These are phyloP conservation scores for Catharus fuscescens DNA, from an alignment of 2,113 vertebrate species.

Conservation along the genomic window DNA sequence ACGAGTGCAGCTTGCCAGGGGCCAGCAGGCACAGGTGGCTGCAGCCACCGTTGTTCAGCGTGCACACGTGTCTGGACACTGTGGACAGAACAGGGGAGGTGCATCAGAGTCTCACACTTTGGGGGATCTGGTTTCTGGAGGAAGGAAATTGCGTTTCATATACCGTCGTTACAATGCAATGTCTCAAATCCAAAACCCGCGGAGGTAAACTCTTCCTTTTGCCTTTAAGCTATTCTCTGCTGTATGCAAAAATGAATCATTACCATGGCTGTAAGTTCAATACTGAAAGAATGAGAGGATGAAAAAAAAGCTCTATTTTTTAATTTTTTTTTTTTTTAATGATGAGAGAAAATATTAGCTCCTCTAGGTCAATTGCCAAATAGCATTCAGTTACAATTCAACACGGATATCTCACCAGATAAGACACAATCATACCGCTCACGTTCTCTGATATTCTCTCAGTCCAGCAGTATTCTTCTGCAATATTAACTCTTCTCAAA, in stretches of 20 bases:
- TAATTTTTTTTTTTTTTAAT: background rate
- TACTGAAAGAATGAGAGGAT: background rate
- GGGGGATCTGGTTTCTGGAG: background rate
- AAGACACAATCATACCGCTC: background rate
- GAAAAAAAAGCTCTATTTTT: background rate
- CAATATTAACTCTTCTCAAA: background rate
- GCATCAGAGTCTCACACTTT: background rate
- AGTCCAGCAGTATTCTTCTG: background rate
- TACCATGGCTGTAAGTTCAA: background rate
- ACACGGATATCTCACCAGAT: background rate
- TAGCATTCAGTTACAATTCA: background rate
- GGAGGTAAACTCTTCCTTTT: background rate
- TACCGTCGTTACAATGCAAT: background rate
- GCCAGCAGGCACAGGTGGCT: constrained; percentile 96
- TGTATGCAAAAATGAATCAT: background rate
- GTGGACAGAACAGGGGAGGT: constrained; percentile 1
- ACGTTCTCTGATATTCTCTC: background rate
- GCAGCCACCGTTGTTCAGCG: constrained; percentile 92
- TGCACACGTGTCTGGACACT: constrained; percentile 94
- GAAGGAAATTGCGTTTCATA: background rate
- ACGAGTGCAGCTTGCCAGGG: constrained; percentile 85
- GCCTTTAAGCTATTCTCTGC: background rate
- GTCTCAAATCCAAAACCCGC: background rate
- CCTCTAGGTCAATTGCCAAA: background rate
- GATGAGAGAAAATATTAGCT: background rate